Evolutionary conservation across 1,140 invertebrate species (phyloP).

Genomic region (Trissolcus basalis): DNA sequence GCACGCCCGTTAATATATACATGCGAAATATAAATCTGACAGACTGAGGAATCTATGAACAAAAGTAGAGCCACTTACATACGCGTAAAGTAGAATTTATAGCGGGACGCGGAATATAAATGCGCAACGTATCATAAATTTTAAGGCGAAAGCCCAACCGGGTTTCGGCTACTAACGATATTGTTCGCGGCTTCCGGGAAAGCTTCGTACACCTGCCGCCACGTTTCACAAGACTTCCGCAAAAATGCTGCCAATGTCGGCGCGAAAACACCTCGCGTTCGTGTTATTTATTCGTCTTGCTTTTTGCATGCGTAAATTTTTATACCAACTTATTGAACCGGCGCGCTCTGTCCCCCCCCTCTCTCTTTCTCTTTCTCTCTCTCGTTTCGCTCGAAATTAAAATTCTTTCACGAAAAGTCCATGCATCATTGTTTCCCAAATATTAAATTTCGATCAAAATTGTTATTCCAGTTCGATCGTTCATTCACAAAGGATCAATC

Average conservation of each 20-base stretch:
- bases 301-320: no score
- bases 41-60: slow-evolving; percentile 71
- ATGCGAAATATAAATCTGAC: slow-evolving; percentile 67
- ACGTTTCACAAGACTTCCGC: slow-evolving; percentile 24
- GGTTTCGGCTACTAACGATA: slow-evolving; percentile 66
- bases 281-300: no score
- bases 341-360: no score
- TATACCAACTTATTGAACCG: no score
- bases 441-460: no score
- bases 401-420: no score
- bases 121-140: slow-evolving; percentile 70
- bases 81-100: slow-evolving; percentile 70
- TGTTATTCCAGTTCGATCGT: no score
- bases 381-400: no score
- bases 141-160: slow-evolving; percentile 24
- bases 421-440: no score
- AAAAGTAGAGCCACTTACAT: slow-evolving; percentile 72
- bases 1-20: slow-evolving; percentile 11
- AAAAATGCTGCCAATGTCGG: slow-evolving; percentile 40
- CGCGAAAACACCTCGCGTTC: slow-evolving; percentile 10
- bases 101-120: slow-evolving; percentile 66
- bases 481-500: no score
- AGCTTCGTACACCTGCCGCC: slow-evolving; percentile 50
- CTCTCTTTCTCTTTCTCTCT: no score
- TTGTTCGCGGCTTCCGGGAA: slow-evolving; percentile 62